Base-by-base conservation (phyloP, 2,113 vertebrate species). In the Ellobius talpinus region DNA sequence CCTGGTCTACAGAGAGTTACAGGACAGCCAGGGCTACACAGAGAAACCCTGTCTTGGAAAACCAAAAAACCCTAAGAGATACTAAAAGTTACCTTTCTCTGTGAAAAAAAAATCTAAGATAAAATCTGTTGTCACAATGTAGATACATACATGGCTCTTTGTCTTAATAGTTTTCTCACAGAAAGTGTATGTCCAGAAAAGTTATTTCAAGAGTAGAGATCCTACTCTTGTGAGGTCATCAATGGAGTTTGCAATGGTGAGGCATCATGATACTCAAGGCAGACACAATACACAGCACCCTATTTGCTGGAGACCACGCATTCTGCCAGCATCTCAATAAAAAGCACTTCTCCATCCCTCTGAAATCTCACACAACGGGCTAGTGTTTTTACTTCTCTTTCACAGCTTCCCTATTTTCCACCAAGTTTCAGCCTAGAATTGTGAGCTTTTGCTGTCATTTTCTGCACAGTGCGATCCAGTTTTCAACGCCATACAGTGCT, bases 121-220 rank as follows among this genome's bases (percentile, higher is more conserved):
- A 29, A 24, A 89, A 89, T n/a, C 12, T 58, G 11, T 24, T 13
- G 39, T 58, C 79, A 29, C 79, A 55, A 16, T 74, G 16, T 77
- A 89, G 31, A 42, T 55, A 0, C 63, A 45, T 23, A 94, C 0
- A 50, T 90, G 52, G 50, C 6, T 81, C 39, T 89, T 68, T 91
- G 65, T 91, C 52, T 73, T 89, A 61, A 45, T 12, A 82, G 4
- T 29, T 50, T 92, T 94, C 52, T 92, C 88, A 78, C 7, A 68
- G 73, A 65, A 90, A 88, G 50, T 82, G 91, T 88, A 68, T 76
- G 78, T 79, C 76, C 78, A 72, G 61, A 70, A 90, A 21, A 74
- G 65, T 81, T 91, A 92, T 77, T 87, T 52, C 3, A 93, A 79
- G 84, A 90, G 21, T 78, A 90, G 17, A 31, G 47, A 86, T 42